Evolutionary conservation across 2,888 invertebrate species (phyloP), one percentile per base, ranked within the genome.

Genomic region (Craniophora ligustri): DNA sequence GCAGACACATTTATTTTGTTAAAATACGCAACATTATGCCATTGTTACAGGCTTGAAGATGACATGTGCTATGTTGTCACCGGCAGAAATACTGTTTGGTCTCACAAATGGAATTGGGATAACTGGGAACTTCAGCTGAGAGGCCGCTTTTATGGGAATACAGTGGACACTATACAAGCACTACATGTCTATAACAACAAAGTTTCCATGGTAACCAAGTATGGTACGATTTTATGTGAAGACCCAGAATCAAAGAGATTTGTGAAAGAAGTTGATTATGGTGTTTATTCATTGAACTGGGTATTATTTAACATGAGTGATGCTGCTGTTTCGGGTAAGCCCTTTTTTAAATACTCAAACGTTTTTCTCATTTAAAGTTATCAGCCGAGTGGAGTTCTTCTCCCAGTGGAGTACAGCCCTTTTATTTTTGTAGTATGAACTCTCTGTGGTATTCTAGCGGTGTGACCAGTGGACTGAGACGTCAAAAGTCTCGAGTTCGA

Each of bases 261-360:
- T 28, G 2, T 16, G 1, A 61, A 46, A 39, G 18, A 48, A 1
- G 36, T 39, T 34, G 36, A 0, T 5, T 11, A 35, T 16, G 15
- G 13, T 11, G 8, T 35, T 26, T 6, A 15, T 36, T 4, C 40
- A n/a, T n/a, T 3, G 5, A 31, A 58, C 7, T 54, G 53, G 31
- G 18, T 38, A 10, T 28, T 84, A 64, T 85, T 81, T 50, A 70
- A 75, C 15, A 59, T 55, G 5, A 72, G 48, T 53, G 81, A 71
- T 46, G 57, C 76, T 39, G 67, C 79, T 11, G 57, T 76, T 53
- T 51, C 74, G 55, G 81, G 88, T 86, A 71, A 69, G 67, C 39
- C 38, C 3, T n/a, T 26, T 26, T 26, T 10, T 23, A 0, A 23
- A 10, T 23, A 2, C 8, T n/a, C n/a, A n/a, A n/a, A n/a, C n/a